Evolutionary conservation across 2,888 invertebrate genomes (phyloP).

Genomic region (Parelbella ahira): DNA sequence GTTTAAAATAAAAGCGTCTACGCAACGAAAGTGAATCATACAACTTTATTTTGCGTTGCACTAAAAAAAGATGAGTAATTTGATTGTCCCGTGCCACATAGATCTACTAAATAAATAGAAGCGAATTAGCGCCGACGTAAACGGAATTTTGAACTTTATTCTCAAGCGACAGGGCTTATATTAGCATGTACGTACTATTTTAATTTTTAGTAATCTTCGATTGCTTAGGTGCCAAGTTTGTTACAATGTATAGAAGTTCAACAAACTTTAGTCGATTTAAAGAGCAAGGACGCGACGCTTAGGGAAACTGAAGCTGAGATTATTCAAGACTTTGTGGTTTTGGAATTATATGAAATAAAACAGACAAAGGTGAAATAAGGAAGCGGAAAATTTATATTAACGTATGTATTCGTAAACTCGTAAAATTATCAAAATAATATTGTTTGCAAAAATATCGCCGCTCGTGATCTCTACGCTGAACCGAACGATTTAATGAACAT

Average conservation of each 20-base stretch:
- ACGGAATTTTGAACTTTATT: background rate
- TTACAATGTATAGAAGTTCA: constrained; percentile 10
- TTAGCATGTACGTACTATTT: background rate
- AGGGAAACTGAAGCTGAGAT: too few relatives aligned
- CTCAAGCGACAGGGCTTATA: background rate
- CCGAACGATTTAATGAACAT: too few relatives aligned
- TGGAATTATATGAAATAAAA: too few relatives aligned
- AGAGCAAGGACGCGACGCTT: constrained; percentile 1
- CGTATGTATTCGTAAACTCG: too few relatives aligned
- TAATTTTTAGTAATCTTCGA: too few relatives aligned
- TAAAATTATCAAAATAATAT: too few relatives aligned
- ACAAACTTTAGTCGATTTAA: constrained; percentile 8
- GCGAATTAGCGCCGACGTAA: background rate
- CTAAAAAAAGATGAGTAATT: constrained; percentile 37
- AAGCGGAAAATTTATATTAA: too few relatives aligned
- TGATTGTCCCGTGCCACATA: constrained; percentile 29
- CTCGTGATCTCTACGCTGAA: too few relatives aligned
- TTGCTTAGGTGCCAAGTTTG: too few relatives aligned
- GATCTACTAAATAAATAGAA: constrained; percentile 15
- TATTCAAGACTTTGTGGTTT: too few relatives aligned
- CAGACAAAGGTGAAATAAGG: too few relatives aligned
- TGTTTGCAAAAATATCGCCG: too few relatives aligned
- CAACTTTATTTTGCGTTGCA: constrained; percentile 28
- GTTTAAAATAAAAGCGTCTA: constrained; percentile 26
- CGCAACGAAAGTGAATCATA: constrained; percentile 49